Evolutionary conservation across 1,140 invertebrate genomes (phyloP).

Genomic region (Drosophila orosa): DNA sequence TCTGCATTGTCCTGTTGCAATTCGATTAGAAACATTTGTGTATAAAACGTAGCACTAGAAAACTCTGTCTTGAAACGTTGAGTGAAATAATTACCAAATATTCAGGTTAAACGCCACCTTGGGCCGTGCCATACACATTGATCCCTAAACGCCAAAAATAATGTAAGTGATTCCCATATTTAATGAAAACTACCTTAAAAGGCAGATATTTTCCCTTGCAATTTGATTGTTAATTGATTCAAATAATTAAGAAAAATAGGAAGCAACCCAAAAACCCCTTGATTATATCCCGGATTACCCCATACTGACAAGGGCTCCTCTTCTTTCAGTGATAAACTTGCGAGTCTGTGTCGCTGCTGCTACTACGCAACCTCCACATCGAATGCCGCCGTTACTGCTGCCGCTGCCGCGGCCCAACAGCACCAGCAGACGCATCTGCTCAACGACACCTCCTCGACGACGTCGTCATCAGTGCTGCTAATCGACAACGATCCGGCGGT

Average conservation of each 20-base stretch:
- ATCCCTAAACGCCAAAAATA: slow-evolving; percentile 5
- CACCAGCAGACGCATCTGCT: slow-evolving; percentile 46
- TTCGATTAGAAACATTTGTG: neutral
- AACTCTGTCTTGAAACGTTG: neutral
- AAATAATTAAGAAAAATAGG: neutral
- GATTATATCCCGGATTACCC: neutral
- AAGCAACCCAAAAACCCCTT: neutral
- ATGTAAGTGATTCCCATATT: slow-evolving; percentile 19
- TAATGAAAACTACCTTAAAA: slow-evolving; percentile 1
- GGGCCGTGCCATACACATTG: slow-evolving; percentile 66
- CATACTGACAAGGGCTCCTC: neutral
- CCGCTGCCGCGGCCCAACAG: slow-evolving; percentile 48
- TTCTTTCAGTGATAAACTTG: slow-evolving; percentile 78
- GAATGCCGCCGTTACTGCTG: slow-evolving; percentile 56
- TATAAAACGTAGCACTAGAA: neutral
- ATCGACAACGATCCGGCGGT: slow-evolving; percentile 84
- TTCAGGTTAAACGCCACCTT: slow-evolving; percentile 36
- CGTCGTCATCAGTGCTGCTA: slow-evolving; percentile 86
- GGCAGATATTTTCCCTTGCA: neutral
- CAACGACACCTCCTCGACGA: slow-evolving; percentile 85
- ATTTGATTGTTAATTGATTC: neutral
- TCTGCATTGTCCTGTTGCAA: slow-evolving; percentile 1
- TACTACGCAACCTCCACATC: slow-evolving; percentile 73
- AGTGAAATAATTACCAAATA: slow-evolving; percentile 22
- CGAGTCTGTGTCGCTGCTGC: slow-evolving; percentile 80